Evolutionary conservation across 2,113 vertebrate species (phyloP).

Genomic region (Oenanthe melanoleuca): DNA sequence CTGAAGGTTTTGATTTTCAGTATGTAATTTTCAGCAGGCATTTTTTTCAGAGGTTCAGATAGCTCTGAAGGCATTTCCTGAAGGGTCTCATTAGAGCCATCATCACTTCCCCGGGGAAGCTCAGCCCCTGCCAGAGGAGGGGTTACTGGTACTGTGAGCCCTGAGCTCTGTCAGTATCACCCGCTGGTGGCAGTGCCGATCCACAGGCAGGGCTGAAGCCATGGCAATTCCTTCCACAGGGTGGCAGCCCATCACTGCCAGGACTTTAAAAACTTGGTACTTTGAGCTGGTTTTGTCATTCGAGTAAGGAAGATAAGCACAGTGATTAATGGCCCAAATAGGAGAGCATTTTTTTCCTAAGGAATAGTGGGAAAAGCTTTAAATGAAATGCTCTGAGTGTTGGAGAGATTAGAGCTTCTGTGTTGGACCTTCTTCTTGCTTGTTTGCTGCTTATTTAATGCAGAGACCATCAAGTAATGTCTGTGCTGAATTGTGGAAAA

Average conservation of each 20-base stretch:
- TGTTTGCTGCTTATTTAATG: not conserved
- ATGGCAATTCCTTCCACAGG: not conserved
- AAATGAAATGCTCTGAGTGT: not conserved
- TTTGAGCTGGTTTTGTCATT: not conserved
- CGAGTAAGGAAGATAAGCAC: not conserved
- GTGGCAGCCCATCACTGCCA: not conserved
- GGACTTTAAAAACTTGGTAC: not conserved
- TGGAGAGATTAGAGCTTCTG: not conserved
- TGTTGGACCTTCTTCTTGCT: not conserved
- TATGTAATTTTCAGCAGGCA: not conserved
- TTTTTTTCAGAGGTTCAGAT: not conserved
- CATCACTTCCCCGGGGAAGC: not conserved
- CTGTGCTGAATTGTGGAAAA: not conserved
- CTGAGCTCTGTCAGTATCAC: not conserved
- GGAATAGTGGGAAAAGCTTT: not conserved
- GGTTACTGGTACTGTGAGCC: rapidly evolving
- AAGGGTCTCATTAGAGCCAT: not conserved
- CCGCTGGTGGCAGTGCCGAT: not conserved
- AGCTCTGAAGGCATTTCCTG: not conserved
- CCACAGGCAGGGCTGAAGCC: not conserved
- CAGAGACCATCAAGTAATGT: not conserved
- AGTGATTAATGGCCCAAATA: not conserved
- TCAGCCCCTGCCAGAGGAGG: not conserved
- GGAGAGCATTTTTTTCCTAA: not conserved
- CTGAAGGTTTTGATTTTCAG: not conserved